Percentiles rank a stretch among this genome's conserved stretches.
Conservation (phyloP, 2,113 vertebrate species). For the Eira barbara region DNA sequence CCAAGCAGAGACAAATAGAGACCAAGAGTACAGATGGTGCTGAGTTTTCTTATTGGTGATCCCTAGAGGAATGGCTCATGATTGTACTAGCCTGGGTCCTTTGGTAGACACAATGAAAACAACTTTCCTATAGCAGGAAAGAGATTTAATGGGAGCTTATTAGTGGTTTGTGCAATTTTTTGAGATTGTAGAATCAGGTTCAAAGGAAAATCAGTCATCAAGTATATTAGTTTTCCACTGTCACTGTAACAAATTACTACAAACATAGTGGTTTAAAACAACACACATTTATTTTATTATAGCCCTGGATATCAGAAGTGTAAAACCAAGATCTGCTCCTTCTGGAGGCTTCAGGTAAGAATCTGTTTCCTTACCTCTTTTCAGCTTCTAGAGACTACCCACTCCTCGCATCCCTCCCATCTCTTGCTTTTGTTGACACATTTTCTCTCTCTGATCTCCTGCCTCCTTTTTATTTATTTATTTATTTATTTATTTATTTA, state of each 20-base stretch:
- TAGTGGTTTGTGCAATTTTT: not conserved
- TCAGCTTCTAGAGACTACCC: not conserved
- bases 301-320: not conserved
- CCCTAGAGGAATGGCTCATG: not conserved
- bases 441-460: not conserved
- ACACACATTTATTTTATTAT: not conserved
- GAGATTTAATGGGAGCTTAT: not conserved
- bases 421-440: not conserved
- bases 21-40: not conserved
- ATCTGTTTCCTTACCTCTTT: not conserved
- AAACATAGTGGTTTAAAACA: not conserved
- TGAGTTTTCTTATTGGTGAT: not conserved
- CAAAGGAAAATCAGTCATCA: not conserved
- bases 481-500: too few species aligned
- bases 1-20: not conserved
- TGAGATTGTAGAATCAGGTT: not conserved
- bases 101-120: not conserved
- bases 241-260: not conserved
- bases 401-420: not conserved
- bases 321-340: not conserved
- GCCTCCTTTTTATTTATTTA: not conserved
- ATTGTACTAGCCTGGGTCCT: not conserved
- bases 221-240: not conserved
- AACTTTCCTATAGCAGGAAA: not conserved
- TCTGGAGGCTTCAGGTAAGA: not conserved